Conservation (phyloP, 1,140 invertebrate genomes). For the Dinoponera quadriceps region DNA sequence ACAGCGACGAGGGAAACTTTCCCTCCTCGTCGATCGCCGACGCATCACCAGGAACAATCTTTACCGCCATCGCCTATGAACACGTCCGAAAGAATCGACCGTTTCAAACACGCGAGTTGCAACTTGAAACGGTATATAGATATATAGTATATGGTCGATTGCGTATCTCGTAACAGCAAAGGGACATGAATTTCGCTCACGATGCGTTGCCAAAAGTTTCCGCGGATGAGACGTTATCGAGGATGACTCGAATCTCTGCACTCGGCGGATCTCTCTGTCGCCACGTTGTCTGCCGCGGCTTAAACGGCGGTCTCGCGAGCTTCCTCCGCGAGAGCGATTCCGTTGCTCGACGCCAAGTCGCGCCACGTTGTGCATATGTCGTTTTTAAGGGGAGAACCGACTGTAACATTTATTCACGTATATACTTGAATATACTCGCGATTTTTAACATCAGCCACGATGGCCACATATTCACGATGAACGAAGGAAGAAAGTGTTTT, state of each 20-base stretch:
- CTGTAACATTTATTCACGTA: not conserved
- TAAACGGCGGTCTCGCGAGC: constrained; percentile 16
- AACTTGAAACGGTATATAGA: no score
- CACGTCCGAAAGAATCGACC: no score
- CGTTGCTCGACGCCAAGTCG: constrained; percentile 48
- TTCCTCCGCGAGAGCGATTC: constrained; percentile 35
- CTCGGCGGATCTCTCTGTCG: constrained; percentile 67
- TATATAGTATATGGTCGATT: no score
- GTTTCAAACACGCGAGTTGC: no score
- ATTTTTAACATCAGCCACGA: not conserved
- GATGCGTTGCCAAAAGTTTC: constrained; percentile 58
- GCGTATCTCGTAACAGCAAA: not conserved
- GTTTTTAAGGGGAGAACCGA: constrained; percentile 5
- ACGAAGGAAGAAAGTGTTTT: no score
- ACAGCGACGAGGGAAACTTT: no score
- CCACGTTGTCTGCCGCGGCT: constrained; percentile 67
- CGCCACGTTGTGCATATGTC: constrained; percentile 15
- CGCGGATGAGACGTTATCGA: constrained; percentile 31
- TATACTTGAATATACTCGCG: no score
- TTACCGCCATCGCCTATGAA: no score
- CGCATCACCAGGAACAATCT: no score
- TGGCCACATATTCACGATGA: no score
- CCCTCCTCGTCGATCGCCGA: no score
- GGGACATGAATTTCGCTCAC: not conserved
- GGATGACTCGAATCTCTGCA: constrained; percentile 27